phyloP scores from a whole-genome alignment of 2,113 vertebrate species.

The Crotalus helleri region DNA sequence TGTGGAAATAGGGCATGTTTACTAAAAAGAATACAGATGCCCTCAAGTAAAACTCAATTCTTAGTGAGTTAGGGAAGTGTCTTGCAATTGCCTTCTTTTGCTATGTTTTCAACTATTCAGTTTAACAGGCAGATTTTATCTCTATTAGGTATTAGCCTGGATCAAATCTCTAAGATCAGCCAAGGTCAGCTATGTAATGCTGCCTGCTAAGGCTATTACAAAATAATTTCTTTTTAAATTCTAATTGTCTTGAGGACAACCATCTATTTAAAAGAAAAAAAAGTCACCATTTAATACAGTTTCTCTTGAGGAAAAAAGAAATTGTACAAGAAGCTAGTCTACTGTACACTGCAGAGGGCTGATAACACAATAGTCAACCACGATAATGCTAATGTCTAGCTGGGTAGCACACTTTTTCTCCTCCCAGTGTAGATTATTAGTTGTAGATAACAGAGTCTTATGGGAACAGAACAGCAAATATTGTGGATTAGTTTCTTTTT shows the following conservation, averaged over 20 bases:
- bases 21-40: not conserved
- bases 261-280: not conserved
- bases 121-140: not conserved
- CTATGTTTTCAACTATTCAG: not conserved
- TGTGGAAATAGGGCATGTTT: not conserved
- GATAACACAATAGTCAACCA: conserved; percentile 1
- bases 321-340: not conserved
- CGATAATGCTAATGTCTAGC: not conserved
- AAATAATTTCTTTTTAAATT: not conserved
- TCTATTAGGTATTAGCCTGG: not conserved
- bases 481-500: not conserved
- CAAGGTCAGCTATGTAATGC: not conserved
- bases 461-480: not conserved
- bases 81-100: not conserved
- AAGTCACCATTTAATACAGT: not conserved
- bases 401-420: not conserved
- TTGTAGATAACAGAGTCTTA: not conserved
- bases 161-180: not conserved
- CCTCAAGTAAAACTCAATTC: not conserved
- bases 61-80: not conserved
- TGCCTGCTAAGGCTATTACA: not conserved
- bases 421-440: not conserved
- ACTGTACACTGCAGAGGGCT: not conserved
- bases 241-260: conserved; percentile 3
- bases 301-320: conserved; percentile 9